Conservation (phyloP, 1,140 invertebrate genomes). For the Drosophila gunungcola region DNA sequence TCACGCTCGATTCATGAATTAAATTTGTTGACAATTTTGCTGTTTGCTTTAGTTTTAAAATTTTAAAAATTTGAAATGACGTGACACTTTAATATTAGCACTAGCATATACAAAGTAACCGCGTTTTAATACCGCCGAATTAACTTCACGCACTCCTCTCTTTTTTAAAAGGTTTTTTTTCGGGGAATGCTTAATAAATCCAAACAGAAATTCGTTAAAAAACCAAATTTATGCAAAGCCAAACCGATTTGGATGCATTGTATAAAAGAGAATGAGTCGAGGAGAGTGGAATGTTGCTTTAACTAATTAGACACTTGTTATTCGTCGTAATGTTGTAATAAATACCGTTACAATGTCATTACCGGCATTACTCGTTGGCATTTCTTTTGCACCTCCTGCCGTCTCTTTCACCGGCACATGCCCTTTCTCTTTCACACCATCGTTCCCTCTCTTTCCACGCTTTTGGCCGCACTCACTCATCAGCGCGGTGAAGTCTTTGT, state of each 20-base stretch:
- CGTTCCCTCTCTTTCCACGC: conserved; percentile 3
- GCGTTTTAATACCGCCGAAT: neutral
- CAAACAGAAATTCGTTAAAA: conserved; percentile 25
- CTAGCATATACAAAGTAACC: no score
- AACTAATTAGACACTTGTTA: conserved; percentile 82
- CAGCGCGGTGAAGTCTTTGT: conserved; percentile 46
- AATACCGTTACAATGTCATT: conserved; percentile 83
- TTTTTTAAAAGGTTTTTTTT: neutral
- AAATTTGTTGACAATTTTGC: no score
- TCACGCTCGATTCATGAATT: neutral
- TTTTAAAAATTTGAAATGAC: no score
- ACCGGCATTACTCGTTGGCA: conserved; percentile 72
- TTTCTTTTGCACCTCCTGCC: conserved; percentile 32
- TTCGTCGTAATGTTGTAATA: conserved; percentile 79
- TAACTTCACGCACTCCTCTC: neutral
- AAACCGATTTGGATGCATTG: conserved; percentile 1
- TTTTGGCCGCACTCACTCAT: conserved; percentile 42
- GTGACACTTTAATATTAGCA: no score
- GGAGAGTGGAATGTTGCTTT: conserved; percentile 50
- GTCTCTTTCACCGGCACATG: neutral
- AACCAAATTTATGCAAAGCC: conserved; percentile 37
- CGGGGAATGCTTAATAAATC: neutral
- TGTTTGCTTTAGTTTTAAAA: no score
- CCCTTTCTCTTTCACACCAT: conserved; percentile 9
- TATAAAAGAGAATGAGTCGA: neutral